A percentile compares a stretch with the other conserved stretches of the same genome.
Conservation (phyloP, 1,140 invertebrate species). For the Choristoneura fumiferana region DNA sequence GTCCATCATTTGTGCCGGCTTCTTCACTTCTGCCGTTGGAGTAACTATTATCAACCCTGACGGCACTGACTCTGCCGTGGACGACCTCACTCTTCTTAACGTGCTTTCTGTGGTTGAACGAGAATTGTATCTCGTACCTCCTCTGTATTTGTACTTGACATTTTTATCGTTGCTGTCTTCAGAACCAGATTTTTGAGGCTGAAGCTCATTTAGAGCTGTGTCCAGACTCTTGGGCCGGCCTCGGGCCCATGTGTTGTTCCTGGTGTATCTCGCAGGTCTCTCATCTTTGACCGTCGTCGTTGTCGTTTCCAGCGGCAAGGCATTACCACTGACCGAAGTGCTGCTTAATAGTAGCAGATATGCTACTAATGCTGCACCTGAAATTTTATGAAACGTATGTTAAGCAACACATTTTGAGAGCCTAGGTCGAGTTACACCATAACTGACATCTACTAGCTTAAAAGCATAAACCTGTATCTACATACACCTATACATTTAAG, state of each 20-base stretch:
- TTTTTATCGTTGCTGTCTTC: slow-evolving; percentile 69
- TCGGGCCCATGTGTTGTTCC: slow-evolving; percentile 45
- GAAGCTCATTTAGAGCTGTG: slow-evolving; percentile 59
- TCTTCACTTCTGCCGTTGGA: slow-evolving; percentile 60
- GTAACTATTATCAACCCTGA: slow-evolving; percentile 58
- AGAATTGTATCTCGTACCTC: slow-evolving; percentile 58
- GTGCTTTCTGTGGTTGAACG: slow-evolving; percentile 49
- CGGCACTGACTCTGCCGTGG: not conserved
- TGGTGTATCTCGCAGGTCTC: slow-evolving; percentile 38
- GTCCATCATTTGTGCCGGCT: slow-evolving; percentile 56
- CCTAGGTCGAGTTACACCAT: no score
- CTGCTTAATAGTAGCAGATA: slow-evolving; percentile 62
- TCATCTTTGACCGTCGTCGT: slow-evolving; percentile 44
- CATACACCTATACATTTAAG: no score
- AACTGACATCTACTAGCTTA: no score
- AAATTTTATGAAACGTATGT: slow-evolving; percentile 25
- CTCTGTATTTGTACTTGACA: slow-evolving; percentile 69
- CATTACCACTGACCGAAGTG: slow-evolving; percentile 45
- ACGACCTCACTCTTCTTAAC: slow-evolving; percentile 36
- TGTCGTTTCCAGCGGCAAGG: slow-evolving; percentile 50
- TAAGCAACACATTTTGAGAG: no score
- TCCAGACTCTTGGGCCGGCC: slow-evolving; percentile 51
- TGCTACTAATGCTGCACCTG: slow-evolving; percentile 71
- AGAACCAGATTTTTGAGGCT: slow-evolving; percentile 57
- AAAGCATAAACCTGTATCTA: no score